These are phyloP conservation scores for Anastrepha obliqua DNA, from an alignment of 1,140 invertebrate species.

Conservation along the genomic window DNA sequence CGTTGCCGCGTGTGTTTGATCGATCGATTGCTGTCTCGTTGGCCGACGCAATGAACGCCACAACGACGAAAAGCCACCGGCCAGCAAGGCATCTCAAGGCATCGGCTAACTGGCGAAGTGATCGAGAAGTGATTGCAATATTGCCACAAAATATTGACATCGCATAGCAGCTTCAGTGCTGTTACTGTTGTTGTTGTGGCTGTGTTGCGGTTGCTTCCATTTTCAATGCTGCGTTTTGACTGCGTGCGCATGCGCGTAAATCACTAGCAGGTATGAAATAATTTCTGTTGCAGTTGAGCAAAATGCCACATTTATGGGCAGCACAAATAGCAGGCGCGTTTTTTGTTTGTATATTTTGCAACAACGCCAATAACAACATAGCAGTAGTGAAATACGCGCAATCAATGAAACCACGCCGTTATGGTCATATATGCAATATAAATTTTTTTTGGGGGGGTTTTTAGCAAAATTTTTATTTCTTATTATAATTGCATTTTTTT, in stretches of 20 bases:
- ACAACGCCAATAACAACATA: not conserved
- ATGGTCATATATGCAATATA: conserved; percentile 31
- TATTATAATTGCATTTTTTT: not conserved
- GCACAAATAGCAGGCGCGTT: conserved; percentile 33
- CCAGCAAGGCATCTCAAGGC: not conserved
- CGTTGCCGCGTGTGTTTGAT: conserved; percentile 10
- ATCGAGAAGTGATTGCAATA: conserved; percentile 16
- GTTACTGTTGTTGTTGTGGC: not conserved
- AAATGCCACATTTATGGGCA: conserved; percentile 41
- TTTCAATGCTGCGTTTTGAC: conserved; percentile 2
- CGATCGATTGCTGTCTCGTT: conserved; percentile 1
- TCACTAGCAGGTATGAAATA: conserved; percentile 64
- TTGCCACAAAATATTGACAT: conserved; percentile 52
- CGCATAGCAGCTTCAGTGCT: not conserved
- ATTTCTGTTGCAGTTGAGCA: conserved; percentile 61
- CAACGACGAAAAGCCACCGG: not conserved
- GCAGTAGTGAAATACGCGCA: not conserved
- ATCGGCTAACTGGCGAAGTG: not conserved
- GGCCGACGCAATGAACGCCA: not conserved
- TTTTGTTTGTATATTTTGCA: not conserved
- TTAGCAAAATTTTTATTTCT: not conserved
- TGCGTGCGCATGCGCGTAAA: conserved; percentile 55
- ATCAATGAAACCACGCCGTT: conserved; percentile 9
- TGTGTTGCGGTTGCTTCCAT: not conserved
- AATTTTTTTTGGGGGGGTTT: not conserved